These are phyloP conservation scores for Hestina assimilis DNA, from an alignment of 1,140 invertebrate species.

Conservation along the genomic window DNA sequence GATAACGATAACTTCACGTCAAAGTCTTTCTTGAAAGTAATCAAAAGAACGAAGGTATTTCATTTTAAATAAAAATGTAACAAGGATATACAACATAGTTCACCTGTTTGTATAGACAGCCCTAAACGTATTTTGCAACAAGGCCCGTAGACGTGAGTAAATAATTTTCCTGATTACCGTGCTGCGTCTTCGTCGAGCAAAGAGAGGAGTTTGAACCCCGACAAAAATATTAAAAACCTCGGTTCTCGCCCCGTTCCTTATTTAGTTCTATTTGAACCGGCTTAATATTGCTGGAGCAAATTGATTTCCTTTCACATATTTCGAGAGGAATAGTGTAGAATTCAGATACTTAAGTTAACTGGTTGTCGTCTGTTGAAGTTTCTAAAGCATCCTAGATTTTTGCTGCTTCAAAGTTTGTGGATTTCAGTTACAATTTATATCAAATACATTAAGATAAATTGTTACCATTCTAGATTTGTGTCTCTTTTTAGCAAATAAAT, in stretches of 20 bases:
- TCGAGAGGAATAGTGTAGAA: constrained; percentile 8
- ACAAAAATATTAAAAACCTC: constrained; percentile 68
- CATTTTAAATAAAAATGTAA: no score
- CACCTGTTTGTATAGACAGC: no score
- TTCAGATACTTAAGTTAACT: constrained; percentile 30
- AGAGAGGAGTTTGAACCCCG: constrained; percentile 45
- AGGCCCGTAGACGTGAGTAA: constrained; percentile 66
- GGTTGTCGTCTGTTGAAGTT: constrained; percentile 27
- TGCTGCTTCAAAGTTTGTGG: not conserved
- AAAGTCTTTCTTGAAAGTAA: no score
- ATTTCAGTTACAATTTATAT: not conserved
- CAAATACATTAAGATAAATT: not conserved
- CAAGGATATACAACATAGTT: no score
- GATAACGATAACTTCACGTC: no score
- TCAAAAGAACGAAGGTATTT: no score
- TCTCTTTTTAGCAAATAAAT: no score
- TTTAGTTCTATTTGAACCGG: constrained; percentile 26
- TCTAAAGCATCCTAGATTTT: not conserved
- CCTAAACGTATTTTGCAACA: constrained; percentile 46
- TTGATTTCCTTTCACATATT: constrained; percentile 42
- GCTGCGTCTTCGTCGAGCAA: constrained; percentile 52
- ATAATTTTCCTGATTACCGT: constrained; percentile 76
- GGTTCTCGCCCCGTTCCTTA: constrained; percentile 24
- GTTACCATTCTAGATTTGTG: no score
- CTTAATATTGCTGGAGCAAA: constrained; percentile 46